Evolutionary conservation across 1,140 invertebrate genomes (phyloP).

Genomic region (Drosophila bocki): DNA sequence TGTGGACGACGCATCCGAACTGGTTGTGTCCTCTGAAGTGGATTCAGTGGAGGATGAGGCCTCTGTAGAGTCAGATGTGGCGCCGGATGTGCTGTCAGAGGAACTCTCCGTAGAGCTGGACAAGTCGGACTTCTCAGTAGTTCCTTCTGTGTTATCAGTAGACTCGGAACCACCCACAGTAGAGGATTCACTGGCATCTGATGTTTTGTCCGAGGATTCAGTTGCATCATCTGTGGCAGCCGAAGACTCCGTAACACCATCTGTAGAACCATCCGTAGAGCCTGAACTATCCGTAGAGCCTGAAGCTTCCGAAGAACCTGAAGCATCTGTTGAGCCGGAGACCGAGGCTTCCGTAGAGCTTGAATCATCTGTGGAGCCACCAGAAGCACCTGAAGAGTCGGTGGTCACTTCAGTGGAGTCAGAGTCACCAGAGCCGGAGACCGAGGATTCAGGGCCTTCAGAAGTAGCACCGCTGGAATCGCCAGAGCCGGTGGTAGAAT

Average conservation of each 20-base stretch:
- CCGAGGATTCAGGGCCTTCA: constrained; percentile 17
- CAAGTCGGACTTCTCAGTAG: constrained; percentile 36
- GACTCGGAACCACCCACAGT: constrained; percentile 36
- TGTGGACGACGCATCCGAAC: constrained; percentile 45
- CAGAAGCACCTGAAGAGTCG: constrained; percentile 28
- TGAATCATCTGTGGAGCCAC: constrained; percentile 19
- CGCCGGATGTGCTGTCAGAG: constrained; percentile 53
- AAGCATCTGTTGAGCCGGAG: constrained; percentile 15
- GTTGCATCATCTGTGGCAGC: constrained; percentile 36
- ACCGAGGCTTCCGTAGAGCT: constrained; percentile 23
- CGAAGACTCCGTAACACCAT: constrained; percentile 26
- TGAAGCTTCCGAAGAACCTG: constrained; percentile 8
- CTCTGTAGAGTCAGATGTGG: constrained; percentile 26
- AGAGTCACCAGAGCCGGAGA: constrained; percentile 42
- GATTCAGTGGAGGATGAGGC: constrained; percentile 52
- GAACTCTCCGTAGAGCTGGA: constrained; percentile 41
- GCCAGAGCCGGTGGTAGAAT: constrained; percentile 31
- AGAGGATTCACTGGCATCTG: constrained; percentile 22
- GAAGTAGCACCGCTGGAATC: constrained; percentile 38
- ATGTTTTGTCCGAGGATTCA: constrained; percentile 54
- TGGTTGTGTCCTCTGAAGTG: constrained; percentile 52
- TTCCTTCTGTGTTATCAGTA: constrained; percentile 13
- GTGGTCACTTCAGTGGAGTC: constrained; percentile 54
- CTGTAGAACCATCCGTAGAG: constrained; percentile 29
- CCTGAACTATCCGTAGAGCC: constrained; percentile 29